Percentiles rank a stretch among this genome's conserved stretches.
phyloP scores from a whole-genome alignment of 2,113 vertebrate species.

The Xiphias gladius region DNA sequence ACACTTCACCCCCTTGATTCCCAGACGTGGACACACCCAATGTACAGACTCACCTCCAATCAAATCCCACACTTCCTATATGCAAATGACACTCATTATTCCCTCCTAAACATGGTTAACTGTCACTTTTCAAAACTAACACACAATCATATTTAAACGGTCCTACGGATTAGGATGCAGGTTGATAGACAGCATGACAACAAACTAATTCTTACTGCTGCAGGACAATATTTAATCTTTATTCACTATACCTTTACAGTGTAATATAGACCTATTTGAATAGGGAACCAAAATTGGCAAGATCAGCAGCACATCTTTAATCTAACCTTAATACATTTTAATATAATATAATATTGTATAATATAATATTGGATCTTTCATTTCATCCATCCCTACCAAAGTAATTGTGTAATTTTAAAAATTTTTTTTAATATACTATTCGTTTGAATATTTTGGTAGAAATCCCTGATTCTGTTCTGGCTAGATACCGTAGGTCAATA shows the following conservation, averaged over 20 bases:
- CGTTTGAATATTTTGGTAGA: not conserved
- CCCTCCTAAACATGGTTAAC: conserved; percentile 43
- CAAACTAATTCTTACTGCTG: not conserved
- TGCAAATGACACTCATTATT: conserved; percentile 48
- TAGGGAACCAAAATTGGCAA: not conserved
- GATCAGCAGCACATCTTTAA: not conserved
- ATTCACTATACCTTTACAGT: not conserved
- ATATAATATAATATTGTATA: too few relatives aligned
- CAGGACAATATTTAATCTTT: not conserved
- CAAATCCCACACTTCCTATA: conserved; percentile 33
- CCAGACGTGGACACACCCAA: conserved; percentile 77
- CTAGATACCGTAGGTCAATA: not conserved
- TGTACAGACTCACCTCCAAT: conserved; percentile 62
- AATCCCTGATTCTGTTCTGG: not conserved
- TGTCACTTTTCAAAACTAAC: conserved; percentile 50
- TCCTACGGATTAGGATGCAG: conserved; percentile 27
- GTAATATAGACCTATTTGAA: not conserved
- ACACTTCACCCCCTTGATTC: conserved; percentile 82
- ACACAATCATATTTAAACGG: not conserved
- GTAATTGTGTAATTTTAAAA: not conserved
- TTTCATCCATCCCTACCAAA: not conserved
- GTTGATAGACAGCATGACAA: conserved; percentile 10
- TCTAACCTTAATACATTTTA: not conserved
- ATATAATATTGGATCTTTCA: not conserved
- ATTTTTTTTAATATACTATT: not conserved